These are phyloP conservation scores for Antedon mediterranea DNA, from an alignment of 53 echinoderm and acorn worm genomes.

Conservation along the genomic window DNA sequence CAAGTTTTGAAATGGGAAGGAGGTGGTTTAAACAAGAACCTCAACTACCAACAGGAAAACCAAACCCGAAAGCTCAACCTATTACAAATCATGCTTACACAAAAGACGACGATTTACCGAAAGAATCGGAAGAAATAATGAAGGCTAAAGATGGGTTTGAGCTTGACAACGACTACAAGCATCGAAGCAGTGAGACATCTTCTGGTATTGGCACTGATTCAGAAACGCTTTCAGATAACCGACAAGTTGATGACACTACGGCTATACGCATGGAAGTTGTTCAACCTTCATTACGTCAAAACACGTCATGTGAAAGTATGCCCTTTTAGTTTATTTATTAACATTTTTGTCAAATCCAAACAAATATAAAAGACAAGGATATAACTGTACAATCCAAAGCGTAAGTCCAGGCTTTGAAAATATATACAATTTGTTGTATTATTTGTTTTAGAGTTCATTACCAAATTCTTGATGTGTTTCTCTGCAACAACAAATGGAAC, in stretches of 20 bases:
- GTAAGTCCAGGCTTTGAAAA: too few relatives aligned
- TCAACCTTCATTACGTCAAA: too few relatives aligned
- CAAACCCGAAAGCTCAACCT: background rate
- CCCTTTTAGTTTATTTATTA: too few relatives aligned
- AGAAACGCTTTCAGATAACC: background rate
- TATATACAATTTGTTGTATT: too few relatives aligned
- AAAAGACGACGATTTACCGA: background rate
- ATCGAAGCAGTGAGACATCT: background rate
- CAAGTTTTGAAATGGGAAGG: background rate
- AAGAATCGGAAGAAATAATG: too few relatives aligned
- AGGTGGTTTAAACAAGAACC: background rate
- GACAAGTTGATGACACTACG: background rate
- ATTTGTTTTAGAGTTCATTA: background rate
- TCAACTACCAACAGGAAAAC: background rate
- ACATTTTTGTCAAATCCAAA: too few relatives aligned
- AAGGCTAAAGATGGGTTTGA: background rate
- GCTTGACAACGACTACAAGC: background rate
- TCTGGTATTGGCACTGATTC: background rate
- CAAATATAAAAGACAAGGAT: too few relatives aligned
- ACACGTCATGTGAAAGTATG: too few relatives aligned
- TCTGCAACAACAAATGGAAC: slow-evolving; percentile 16
- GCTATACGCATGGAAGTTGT: background rate
- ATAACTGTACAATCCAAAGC: too few relatives aligned
- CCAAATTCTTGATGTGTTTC: background rate
- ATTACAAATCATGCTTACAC: background rate